These are phyloP conservation scores for Drosophila lacertosa DNA, from an alignment of 1,140 invertebrate genomes.

Conservation along the genomic window DNA sequence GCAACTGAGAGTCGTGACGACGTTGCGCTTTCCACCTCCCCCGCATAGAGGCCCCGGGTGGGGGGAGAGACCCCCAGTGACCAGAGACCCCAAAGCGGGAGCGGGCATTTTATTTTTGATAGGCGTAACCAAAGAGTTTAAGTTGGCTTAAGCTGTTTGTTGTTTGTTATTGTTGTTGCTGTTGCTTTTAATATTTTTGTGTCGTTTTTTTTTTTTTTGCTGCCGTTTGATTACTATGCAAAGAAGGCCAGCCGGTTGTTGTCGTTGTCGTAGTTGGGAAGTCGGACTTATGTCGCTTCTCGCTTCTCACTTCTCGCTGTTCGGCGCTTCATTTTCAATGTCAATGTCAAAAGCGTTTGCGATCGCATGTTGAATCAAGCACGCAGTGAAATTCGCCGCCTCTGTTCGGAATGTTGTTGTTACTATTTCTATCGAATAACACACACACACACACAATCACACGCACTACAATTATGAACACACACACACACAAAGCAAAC, in stretches of 20 bases:
- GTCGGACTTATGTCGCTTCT: conserved; percentile 25
- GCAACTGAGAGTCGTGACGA: conserved; percentile 25
- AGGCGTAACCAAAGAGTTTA: conserved; percentile 27
- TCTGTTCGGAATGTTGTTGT: conserved; percentile 28
- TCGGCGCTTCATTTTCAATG: conserved; percentile 58
- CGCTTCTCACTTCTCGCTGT: conserved; percentile 32
- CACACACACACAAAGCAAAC: background rate
- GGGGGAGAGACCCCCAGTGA: background rate
- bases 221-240: conserved; percentile 38
- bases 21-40: conserved; percentile 7
- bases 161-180: conserved; percentile 12
- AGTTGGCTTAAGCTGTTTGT: conserved; percentile 8
- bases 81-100: background rate
- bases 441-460: background rate
- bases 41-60: background rate
- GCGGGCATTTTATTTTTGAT: conserved; percentile 6
- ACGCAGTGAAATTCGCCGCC: conserved; percentile 55
- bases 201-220: conserved; percentile 14
- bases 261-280: conserved; percentile 12
- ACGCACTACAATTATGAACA: conserved; percentile 5
- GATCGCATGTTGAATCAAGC: conserved; percentile 62
- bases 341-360: conserved; percentile 71
- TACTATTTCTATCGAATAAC: conserved; percentile 31
- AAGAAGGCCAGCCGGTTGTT: conserved; percentile 52
- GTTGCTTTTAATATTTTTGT: too few species aligned